Base-by-base conservation (phyloP, 1,140 invertebrate genomes). In the Papilio dardanus region DNA sequence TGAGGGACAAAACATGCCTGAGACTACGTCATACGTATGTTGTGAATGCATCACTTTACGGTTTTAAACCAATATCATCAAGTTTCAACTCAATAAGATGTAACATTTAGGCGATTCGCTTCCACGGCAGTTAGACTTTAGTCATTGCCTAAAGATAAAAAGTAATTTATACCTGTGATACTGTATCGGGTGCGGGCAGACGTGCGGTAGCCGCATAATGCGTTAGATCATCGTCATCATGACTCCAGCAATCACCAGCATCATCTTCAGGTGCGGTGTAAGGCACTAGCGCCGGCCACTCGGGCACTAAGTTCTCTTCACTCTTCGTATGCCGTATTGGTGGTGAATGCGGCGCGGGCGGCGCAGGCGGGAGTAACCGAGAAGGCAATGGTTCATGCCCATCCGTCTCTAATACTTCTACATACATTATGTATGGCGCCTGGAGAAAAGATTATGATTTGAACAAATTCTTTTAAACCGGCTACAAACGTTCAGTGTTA, bases 351-450 rank as follows among this genome's bases (percentile, higher is more conserved):
- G 91, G 91, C 0, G 89, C 86, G n/a, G 89, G 91, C 0, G 93
- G 93, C 71, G 92, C 89, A 21, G 93, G 92, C 0, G 91, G 90
- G 31, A 94, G 78, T 14, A 94, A 86, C 31, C 92, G 88, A 1
- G 91, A 88, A 0, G 93, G 91, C 7, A 93, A 79, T 0, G 92
- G 87, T 67, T 93, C 91, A 58, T 98, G 95, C 86, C 99, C 97
- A 30, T 97, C 96, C 37, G 99, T 98, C 93, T 99, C 97, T 16
- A 99, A 93, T 4, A 99, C 98, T 94, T 99, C 99, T 35, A 99
- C 97, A 92, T 99, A 99, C 83, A 99, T 97, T 86, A 99, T 97
- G 90, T 99, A 99, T 0, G 99, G 99, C 58, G 99, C 98, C 96
- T 98, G 66, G 71, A 14, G 21, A 30, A 28, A 40, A 31, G 24